Percentiles rank a stretch among this genome's conserved stretches.
Evolutionary conservation across 2,113 vertebrate genomes (phyloP).

Genomic region (Narcine bancroftii): DNA sequence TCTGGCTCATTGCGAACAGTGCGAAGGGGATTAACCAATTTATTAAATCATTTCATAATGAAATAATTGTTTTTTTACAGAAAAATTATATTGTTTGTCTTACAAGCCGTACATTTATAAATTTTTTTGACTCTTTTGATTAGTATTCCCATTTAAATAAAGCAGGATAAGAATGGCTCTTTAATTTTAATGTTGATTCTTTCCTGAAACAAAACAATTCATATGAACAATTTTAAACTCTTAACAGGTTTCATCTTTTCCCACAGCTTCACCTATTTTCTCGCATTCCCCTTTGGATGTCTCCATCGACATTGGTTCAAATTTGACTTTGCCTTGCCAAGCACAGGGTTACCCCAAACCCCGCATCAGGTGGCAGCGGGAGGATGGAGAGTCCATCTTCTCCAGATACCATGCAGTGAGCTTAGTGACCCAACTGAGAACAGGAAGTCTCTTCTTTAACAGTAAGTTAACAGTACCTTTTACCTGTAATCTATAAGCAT

Average conservation of each 20-base stretch:
- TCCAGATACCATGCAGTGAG: slow-evolving; percentile 57
- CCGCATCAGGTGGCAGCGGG: slow-evolving; percentile 69
- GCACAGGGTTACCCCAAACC: slow-evolving; percentile 78
- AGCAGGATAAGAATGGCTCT: not conserved
- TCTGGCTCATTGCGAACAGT: not conserved
- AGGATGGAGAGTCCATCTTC: slow-evolving; percentile 61
- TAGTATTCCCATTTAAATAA: not conserved
- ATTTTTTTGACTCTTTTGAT: not conserved
- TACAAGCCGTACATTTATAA: not conserved
- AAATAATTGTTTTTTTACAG: not conserved
- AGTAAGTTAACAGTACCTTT: slow-evolving; percentile 54
- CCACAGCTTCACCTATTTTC: slow-evolving; percentile 74
- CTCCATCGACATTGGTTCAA: slow-evolving; percentile 73
- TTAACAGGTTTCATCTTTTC: slow-evolving; percentile 36
- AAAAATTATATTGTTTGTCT: not conserved
- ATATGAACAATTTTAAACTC: not conserved
- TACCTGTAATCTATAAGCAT: not conserved
- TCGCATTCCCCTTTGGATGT: slow-evolving; percentile 65
- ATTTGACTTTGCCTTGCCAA: slow-evolving; percentile 68
- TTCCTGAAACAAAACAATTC: not conserved
- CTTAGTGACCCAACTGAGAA: slow-evolving; percentile 60
- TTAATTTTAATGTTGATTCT: not conserved
- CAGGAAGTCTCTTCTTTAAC: slow-evolving; percentile 67
- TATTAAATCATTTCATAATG: not conserved
- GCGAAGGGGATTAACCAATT: not conserved